Evolutionary conservation across 2,888 invertebrate genomes (phyloP), one percentile per base, ranked within the genome.

Genomic region (Drosophila rellima): DNA sequence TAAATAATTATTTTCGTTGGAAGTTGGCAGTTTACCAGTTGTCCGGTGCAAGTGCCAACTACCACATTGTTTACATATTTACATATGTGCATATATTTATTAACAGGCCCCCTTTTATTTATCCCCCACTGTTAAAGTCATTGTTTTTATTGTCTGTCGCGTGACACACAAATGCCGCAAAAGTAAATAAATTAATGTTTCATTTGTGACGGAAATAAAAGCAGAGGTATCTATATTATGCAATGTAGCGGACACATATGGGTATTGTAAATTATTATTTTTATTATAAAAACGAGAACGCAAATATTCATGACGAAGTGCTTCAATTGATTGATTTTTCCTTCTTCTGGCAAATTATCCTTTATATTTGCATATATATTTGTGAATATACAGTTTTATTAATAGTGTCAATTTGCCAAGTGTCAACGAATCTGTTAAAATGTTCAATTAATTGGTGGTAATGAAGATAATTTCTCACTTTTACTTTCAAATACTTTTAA

Each of bases 1-100:
- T 88, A 90, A 90, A 88, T 88, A 82, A 90, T 88, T 89, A 86
- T 78, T 70, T 74, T 67, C 55, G 47, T 47, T 78, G 55, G 39
- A 40, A 18, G 47, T 37, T 65, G 54, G 63, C 78, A 74, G 64
- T 61, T 55, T 56, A 7, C 17, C 44, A 56, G 47, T 29, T 56
- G 54, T 60, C 48, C 59, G 63, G 40, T 55, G 39, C 71, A 61
- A 71, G 71, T 69, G 73, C 42, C 74, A 72, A 83, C 59, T 72
- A 68, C 56, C 85, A 51, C 67, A 72, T 66, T 86, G 86, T 82
- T 69, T 70, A 81, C 70, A 76, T 76, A 84, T 77, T 82, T 76
- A 77, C 85, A 68, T 70, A 74, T 82, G 68, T 59, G 57, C 57
- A 70, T 55, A 11, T 71, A 79, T 74, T 81, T 71, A 76, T 81